Percentiles rank a stretch among this genome's conserved stretches.
phyloP scores from a whole-genome alignment of 37 sponge, comb jelly and placozoan genomes.

The Mnemiopsis leidyi region DNA sequence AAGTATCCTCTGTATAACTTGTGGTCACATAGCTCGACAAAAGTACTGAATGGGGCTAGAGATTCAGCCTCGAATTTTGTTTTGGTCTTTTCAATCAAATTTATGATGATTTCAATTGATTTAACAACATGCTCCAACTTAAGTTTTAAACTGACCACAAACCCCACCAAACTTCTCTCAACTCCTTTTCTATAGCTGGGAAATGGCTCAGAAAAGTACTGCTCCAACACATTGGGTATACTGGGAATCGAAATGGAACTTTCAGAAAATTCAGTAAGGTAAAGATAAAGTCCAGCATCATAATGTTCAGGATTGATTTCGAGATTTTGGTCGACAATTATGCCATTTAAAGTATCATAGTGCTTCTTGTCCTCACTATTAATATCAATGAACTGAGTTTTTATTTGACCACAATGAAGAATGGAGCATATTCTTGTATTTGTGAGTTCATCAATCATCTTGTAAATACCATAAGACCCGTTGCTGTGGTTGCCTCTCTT shows the following conservation, averaged over 20 bases:
- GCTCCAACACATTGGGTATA: background rate
- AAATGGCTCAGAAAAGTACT: conserved; percentile 31
- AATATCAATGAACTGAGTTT: background rate
- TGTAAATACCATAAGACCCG: conserved; percentile 36
- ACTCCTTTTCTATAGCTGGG: background rate
- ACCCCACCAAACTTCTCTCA: conserved; percentile 24
- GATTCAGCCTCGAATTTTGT: background rate
- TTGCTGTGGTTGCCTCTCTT: background rate
- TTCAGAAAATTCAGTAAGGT: conserved; percentile 12
- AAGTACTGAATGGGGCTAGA: background rate
- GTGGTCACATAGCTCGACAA: background rate
- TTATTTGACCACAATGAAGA: conserved; percentile 7
- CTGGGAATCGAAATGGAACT: background rate
- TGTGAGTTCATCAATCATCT: background rate
- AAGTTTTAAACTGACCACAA: background rate
- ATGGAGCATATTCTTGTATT: background rate
- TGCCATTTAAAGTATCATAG: background rate
- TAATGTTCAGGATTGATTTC: background rate
- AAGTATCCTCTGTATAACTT: background rate
- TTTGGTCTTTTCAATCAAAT: background rate
- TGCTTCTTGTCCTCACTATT: background rate
- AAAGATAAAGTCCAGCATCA: conserved; percentile 14
- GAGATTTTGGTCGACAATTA: conserved; percentile 3
- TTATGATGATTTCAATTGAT: background rate
- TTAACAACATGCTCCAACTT: background rate